Evolutionary conservation across 2,797 vertebrate genomes (phyloP).

Genomic region (Anguilla megastoma): DNA sequence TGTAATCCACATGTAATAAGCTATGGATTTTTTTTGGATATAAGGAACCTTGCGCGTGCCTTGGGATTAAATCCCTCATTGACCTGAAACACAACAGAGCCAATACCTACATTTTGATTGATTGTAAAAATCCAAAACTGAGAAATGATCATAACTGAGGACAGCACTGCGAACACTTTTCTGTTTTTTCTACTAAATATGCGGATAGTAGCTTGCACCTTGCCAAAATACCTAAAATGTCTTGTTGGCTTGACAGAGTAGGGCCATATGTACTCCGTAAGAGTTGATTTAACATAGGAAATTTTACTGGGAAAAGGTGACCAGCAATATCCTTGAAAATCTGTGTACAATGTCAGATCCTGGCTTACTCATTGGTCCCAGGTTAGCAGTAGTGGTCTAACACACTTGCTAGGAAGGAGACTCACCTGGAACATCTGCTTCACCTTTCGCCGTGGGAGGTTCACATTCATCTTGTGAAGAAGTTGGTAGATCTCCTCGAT

Average conservation of each 20-base stretch:
- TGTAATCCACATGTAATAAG: conserved; percentile 9
- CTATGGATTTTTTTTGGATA: neutral
- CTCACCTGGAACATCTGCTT: conserved; percentile 98
- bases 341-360: neutral
- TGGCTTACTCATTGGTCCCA: neutral
- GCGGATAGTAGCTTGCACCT: neutral
- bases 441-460: conserved; percentile 93
- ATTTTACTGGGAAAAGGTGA: neutral
- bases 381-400: neutral
- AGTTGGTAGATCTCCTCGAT: conserved; percentile 97
- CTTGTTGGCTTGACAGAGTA: neutral
- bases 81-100: neutral
- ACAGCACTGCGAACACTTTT: neutral
- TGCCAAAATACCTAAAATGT: neutral
- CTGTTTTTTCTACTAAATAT: too few species aligned
- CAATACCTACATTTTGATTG: neutral
- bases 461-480: conserved; percentile 96
- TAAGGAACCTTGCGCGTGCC: neutral
- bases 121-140: neutral
- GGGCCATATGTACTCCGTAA: too few species aligned
- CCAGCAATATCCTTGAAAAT: neutral
- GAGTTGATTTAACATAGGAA: too few species aligned
- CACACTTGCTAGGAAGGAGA: conserved; percentile 13
- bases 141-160: neutral
- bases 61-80: neutral